phyloP scores from a whole-genome alignment of 2,888 invertebrate species.

The Tipula vernalis region DNA sequence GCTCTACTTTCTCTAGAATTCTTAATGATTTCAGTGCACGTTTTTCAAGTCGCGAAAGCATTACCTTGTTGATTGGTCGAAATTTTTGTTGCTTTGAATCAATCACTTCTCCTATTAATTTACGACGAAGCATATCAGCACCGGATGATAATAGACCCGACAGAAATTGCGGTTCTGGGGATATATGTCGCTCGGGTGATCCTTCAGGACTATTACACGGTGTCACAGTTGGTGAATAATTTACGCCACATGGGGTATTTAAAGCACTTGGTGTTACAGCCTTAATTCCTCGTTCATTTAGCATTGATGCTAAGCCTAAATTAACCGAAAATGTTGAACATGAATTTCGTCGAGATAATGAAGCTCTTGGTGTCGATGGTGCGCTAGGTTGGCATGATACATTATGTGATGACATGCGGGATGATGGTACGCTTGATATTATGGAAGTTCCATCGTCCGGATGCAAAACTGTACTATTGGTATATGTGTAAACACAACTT shows the following conservation, averaged over 20 bases:
- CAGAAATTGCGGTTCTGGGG: slow-evolving; percentile 36
- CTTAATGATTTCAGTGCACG: slow-evolving; percentile 40
- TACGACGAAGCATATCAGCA: slow-evolving; percentile 50
- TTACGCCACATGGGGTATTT: slow-evolving; percentile 48
- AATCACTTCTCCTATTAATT: slow-evolving; percentile 41
- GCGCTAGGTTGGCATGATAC: slow-evolving; percentile 39
- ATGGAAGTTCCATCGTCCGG: slow-evolving; percentile 72
- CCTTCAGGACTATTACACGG: slow-evolving; percentile 70
- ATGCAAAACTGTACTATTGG: slow-evolving; percentile 78
- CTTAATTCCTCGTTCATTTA: slow-evolving; percentile 65
- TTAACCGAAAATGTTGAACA: slow-evolving; percentile 65
- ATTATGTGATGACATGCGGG: slow-evolving; percentile 53
- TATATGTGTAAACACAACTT: slow-evolving; percentile 71
- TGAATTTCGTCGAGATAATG: slow-evolving; percentile 63
- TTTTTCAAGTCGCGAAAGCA: slow-evolving; percentile 31
- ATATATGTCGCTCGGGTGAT: slow-evolving; percentile 43
- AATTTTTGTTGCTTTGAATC: slow-evolving; percentile 27
- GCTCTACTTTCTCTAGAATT: slow-evolving; percentile 52
- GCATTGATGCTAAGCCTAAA: slow-evolving; percentile 56
- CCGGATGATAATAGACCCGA: slow-evolving; percentile 48
- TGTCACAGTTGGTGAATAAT: slow-evolving; percentile 71
- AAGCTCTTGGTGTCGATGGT: slow-evolving; percentile 36
- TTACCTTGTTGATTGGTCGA: slow-evolving; percentile 28
- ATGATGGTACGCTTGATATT: slow-evolving; percentile 44
- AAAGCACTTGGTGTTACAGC: slow-evolving; percentile 56